These are phyloP conservation scores for Drosophila parabipectinata DNA, from an alignment of 1,140 invertebrate genomes.

Conservation along the genomic window DNA sequence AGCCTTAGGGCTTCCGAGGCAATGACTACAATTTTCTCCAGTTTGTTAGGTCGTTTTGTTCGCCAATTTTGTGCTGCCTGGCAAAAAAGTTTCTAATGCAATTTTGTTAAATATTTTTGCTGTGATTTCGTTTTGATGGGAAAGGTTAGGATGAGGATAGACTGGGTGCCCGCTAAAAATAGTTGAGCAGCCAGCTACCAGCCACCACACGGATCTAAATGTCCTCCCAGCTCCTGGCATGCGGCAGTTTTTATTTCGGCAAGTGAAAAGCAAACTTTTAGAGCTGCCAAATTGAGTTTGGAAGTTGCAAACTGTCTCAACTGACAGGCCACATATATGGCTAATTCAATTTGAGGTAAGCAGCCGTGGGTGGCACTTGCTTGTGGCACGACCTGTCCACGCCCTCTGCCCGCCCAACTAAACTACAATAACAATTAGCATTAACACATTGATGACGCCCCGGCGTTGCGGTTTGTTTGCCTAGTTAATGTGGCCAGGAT, in stretches of 20 bases:
- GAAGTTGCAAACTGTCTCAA: conserved; percentile 64
- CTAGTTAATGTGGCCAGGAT: conserved; percentile 49
- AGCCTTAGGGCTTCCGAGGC: conserved; percentile 11
- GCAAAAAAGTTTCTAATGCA: conserved; percentile 71
- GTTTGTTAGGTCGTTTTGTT: conserved; percentile 54
- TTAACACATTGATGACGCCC: conserved; percentile 57
- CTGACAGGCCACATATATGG: conserved; percentile 53
- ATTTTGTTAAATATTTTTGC: conserved; percentile 70
- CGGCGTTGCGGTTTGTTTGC: conserved; percentile 36
- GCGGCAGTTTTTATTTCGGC: conserved; percentile 23
- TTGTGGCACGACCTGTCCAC: conserved; percentile 4
- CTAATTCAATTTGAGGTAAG: conserved; percentile 73
- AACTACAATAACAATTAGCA: conserved; percentile 77
- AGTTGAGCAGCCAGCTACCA: conserved; percentile 32
- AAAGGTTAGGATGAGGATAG: background rate
- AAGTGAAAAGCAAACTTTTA: conserved; percentile 56
- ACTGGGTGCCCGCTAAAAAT: conserved; percentile 32
- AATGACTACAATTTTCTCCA: conserved; percentile 20
- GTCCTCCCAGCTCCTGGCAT: conserved; percentile 5
- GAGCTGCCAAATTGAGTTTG: conserved; percentile 71
- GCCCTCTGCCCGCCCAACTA: conserved; percentile 1
- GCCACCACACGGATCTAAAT: conserved; percentile 14
- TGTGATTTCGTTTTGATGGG: conserved; percentile 55
- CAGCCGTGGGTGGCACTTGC: conserved; percentile 46
- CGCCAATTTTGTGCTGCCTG: conserved; percentile 37